Evolutionary conservation across 2,797 vertebrate species (phyloP).

Genomic region (Balearica regulorum): DNA sequence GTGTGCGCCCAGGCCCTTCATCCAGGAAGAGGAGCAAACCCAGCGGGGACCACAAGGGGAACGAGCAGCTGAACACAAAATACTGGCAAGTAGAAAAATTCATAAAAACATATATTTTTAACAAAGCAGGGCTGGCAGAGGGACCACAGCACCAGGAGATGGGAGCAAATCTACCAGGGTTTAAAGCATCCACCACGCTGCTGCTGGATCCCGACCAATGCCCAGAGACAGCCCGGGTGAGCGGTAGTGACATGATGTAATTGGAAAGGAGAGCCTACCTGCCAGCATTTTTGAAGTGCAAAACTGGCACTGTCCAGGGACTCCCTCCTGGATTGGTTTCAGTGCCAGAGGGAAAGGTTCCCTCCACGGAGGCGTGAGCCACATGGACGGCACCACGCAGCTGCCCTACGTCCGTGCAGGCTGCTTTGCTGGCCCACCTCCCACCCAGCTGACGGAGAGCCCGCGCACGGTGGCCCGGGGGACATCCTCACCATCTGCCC

Average conservation of each 20-base stretch:
- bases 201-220: not conserved
- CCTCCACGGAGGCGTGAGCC: not conserved
- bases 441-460: not conserved
- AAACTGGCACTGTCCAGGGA: not conserved
- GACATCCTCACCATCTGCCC: slow-evolving; percentile 55
- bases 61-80: not conserved
- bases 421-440: slow-evolving; percentile 30
- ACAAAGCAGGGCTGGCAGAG: slow-evolving; percentile 2
- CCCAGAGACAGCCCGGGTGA: not conserved
- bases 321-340: slow-evolving; percentile 30
- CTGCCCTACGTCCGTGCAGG: slow-evolving; percentile 19
- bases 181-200: slow-evolving; percentile 15
- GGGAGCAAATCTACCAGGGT: not conserved
- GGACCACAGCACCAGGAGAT: not conserved
- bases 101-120: slow-evolving; percentile 24
- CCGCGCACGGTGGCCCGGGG: not conserved
- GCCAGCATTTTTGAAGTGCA: slow-evolving; percentile 22
- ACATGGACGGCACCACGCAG: not conserved
- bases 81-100: not conserved
- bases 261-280: slow-evolving; percentile 36
- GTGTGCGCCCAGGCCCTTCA: not conserved
- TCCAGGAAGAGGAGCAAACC: not conserved
- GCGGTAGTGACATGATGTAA: slow-evolving; percentile 29
- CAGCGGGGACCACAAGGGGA: not conserved
- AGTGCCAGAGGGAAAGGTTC: slow-evolving; percentile 39